These are phyloP conservation scores for Rhopalosiphum nymphaeae DNA, from an alignment of 2,888 invertebrate species.

Conservation along the genomic window DNA sequence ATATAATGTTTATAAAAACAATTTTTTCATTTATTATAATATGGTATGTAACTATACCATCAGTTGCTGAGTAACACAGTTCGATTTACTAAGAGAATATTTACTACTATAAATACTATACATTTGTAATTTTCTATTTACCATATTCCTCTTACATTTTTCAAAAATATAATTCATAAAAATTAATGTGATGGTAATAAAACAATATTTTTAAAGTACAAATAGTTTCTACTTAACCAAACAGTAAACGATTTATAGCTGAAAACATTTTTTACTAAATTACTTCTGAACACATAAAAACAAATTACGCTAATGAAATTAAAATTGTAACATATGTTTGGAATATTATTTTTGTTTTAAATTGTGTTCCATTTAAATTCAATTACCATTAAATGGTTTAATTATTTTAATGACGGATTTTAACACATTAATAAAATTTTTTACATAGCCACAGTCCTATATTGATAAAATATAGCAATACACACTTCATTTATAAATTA, in stretches of 20 bases:
- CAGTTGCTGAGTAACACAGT: neutral
- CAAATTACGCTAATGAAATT: neutral
- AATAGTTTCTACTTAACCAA: neutral
- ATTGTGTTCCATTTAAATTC: neutral
- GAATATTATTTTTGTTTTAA: neutral
- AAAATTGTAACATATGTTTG: neutral
- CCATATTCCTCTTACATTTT: neutral
- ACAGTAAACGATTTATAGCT: neutral
- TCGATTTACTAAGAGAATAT: neutral
- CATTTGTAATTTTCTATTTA: neutral
- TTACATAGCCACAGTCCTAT: neutral
- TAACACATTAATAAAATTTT: neutral
- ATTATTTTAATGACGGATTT: neutral
- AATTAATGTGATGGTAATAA: neutral
- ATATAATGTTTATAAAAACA: neutral
- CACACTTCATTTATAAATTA: neutral
- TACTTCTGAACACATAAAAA: neutral
- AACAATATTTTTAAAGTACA: neutral
- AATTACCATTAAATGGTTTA: neutral
- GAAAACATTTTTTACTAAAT: neutral
- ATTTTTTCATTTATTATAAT: too few relatives aligned
- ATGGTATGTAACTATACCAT: neutral
- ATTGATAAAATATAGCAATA: neutral
- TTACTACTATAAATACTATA: neutral
- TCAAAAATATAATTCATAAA: neutral